A percentile compares a stretch with the other conserved stretches of the same genome.
Evolutionary conservation across 2,888 invertebrate species (phyloP).

Genomic region (Agrypnus murinus): DNA sequence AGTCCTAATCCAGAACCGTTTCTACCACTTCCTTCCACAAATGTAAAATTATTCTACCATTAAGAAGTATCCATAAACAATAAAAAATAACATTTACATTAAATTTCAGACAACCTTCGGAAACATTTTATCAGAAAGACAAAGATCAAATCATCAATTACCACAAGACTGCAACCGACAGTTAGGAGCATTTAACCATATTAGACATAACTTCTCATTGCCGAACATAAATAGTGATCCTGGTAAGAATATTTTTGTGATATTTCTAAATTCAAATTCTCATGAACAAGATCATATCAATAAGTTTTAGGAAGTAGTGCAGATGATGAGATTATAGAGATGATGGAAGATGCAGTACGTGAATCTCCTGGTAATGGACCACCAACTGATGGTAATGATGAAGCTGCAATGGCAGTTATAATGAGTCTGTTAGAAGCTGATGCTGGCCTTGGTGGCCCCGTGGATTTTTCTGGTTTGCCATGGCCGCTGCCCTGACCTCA

Average conservation of each 20-base stretch:
- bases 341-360: constrained; percentile 74
- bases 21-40: constrained; percentile 63
- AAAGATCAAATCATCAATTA: constrained; percentile 55
- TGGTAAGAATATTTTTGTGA: constrained; percentile 64
- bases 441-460: constrained; percentile 90
- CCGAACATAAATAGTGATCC: constrained; percentile 72
- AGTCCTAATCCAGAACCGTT: constrained; percentile 69
- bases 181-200: constrained; percentile 61
- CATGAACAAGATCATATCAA: constrained; percentile 3
- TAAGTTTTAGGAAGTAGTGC: constrained; percentile 53
- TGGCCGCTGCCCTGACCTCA: constrained; percentile 83
- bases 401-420: constrained; percentile 93
- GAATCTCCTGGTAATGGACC: constrained; percentile 70
- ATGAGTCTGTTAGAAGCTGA: constrained; percentile 94
- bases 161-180: constrained; percentile 54
- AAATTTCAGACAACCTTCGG: constrained; percentile 68
- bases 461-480: constrained; percentile 89
- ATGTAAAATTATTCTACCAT: constrained; percentile 47
- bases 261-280: not conserved
- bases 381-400: constrained; percentile 85
- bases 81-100: constrained; percentile 44
- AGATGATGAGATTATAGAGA: constrained; percentile 75
- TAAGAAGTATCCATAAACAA: not conserved
- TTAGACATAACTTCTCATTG: constrained; percentile 72
- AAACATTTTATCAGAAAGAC: constrained; percentile 67